Percentiles rank a stretch among this genome's conserved stretches.
These are phyloP conservation scores for Parnassius mnemosyne DNA, from an alignment of 2,888 invertebrate genomes.

Conservation along the genomic window DNA sequence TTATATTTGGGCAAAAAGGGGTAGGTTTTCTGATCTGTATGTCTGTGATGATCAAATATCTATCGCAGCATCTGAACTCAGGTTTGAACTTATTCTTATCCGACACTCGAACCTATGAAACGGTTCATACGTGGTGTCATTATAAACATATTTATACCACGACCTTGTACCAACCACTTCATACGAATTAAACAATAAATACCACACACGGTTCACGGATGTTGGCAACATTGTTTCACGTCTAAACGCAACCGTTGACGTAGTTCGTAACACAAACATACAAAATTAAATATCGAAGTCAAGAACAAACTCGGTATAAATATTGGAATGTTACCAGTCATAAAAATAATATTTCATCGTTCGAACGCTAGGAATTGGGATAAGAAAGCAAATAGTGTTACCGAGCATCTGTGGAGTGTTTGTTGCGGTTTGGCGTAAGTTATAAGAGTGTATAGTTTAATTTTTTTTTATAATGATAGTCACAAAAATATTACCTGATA, in stretches of 20 bases:
- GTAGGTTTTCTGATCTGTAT: too few species aligned
- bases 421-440: slow-evolving; percentile 23
- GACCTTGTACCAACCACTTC: too few species aligned
- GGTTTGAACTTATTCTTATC: too few species aligned
- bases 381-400: slow-evolving; percentile 34
- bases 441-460: not conserved
- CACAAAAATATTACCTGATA: too few species aligned
- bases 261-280: slow-evolving; percentile 19
- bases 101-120: too few species aligned
- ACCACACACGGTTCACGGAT: not conserved
- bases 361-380: slow-evolving; percentile 31
- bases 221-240: slow-evolving; percentile 18
- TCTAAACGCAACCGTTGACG: slow-evolving; percentile 18
- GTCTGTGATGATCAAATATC: too few species aligned
- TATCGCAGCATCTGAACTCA: too few species aligned
- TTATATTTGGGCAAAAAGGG: too few species aligned
- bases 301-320: slow-evolving; percentile 33
- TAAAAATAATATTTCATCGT: slow-evolving; percentile 21
- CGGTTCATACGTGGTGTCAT: too few species aligned
- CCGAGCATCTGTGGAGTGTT: slow-evolving; percentile 34
- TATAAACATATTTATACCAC: too few species aligned
- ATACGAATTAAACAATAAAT: too few species aligned
- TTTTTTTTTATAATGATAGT: too few species aligned
- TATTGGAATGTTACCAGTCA: slow-evolving; percentile 26
- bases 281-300: slow-evolving; percentile 33